phyloP scores from a whole-genome alignment of 2,113 vertebrate genomes.

The Gobiocypris rarus region DNA sequence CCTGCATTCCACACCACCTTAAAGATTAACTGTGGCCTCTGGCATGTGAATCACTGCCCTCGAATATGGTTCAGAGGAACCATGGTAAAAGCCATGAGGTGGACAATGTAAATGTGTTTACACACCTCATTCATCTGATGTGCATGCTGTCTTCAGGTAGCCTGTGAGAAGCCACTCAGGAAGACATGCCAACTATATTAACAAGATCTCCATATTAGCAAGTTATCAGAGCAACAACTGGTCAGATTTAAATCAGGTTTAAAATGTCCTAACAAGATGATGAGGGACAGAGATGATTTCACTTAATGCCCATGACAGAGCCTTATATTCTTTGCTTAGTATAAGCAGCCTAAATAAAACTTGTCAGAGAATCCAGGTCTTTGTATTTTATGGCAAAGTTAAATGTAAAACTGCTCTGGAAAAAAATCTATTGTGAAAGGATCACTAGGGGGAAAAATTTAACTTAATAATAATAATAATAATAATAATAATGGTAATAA shows the following conservation, averaged over 20 bases:
- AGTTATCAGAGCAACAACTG: constrained; percentile 19
- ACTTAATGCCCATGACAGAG: background rate
- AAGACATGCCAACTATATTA: constrained; percentile 17
- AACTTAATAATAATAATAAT: too few relatives aligned
- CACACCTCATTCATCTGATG: background rate
- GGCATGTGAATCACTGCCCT: constrained; percentile 21
- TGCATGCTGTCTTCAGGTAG: constrained; percentile 23
- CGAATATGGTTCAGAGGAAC: background rate
- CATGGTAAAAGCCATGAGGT: background rate
- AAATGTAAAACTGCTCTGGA: background rate
- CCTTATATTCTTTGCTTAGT: background rate
- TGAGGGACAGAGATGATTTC: background rate
- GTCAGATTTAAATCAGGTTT: background rate
- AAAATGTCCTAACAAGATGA: constrained; percentile 22
- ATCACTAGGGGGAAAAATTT: background rate
- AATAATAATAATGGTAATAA: too few relatives aligned
- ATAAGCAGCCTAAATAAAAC: background rate
- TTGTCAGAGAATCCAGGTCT: background rate
- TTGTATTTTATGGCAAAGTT: background rate
- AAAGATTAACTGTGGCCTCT: constrained; percentile 19
- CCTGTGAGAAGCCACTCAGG: background rate
- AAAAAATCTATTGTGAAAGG: background rate
- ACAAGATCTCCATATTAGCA: background rate
- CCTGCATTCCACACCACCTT: constrained; percentile 28
- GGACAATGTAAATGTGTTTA: constrained; percentile 8